Conservation (phyloP, 2,888 invertebrate species). For the Limnephilus marmoratus region DNA sequence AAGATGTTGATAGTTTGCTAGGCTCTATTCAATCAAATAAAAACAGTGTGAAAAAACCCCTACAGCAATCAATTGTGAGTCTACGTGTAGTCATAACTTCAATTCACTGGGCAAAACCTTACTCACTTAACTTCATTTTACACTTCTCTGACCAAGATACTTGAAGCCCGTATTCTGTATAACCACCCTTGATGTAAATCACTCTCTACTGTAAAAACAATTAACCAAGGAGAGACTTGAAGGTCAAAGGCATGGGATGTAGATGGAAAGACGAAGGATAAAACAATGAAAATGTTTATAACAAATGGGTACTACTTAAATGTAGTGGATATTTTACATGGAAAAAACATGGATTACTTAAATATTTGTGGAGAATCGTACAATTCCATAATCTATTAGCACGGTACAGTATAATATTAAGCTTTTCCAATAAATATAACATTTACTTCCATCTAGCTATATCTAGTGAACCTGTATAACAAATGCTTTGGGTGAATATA, state of each 20-base stretch:
- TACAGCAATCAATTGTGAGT: background rate
- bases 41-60: background rate
- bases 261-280: background rate
- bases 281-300: background rate
- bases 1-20: background rate
- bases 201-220: background rate
- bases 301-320: background rate
- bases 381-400: conserved; percentile 39
- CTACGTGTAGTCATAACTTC: background rate
- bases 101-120: background rate
- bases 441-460: background rate
- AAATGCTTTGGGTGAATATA: conserved; percentile 34
- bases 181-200: background rate
- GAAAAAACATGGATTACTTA: background rate
- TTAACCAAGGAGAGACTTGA: background rate
- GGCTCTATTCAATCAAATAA: background rate
- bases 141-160: background rate
- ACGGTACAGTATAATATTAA: conserved; percentile 16
- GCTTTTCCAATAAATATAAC: conserved; percentile 32
- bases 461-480: conserved; percentile 37
- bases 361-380: conserved; percentile 17
- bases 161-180: background rate
- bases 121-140: background rate
- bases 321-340: background rate
- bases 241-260: background rate